Evolutionary conservation across 1,140 invertebrate genomes (phyloP), one percentile per base, ranked within the genome.

Genomic region (Uloborus diversus): DNA sequence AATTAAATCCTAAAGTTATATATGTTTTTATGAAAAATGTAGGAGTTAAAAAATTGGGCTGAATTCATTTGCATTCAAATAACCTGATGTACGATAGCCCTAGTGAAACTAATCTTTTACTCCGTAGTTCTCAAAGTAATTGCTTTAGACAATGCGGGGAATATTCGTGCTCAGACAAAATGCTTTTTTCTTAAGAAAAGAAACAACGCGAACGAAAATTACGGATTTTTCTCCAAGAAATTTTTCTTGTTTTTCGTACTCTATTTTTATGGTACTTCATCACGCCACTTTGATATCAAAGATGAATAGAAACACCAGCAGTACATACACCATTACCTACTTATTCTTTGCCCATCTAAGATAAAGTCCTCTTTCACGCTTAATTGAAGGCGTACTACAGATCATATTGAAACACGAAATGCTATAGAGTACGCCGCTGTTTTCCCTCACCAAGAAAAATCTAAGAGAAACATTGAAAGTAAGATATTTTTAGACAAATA

Each of bases 201-300:
- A 14, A 53, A 53, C 49, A 14, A 53, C 49, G 49, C 49, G 7
- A 53, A 53, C 49, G 17, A 5, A 20, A 20, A n/a, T 53, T 53
- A 53, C 49, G 9, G 13, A 7, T 20, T 53, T 20, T 4, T 9
- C 4, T 53, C 20, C 23, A n/a, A n/a, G n/a, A n/a, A n/a, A n/a
- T n/a, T 53, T 53, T 53, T 53, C 17, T 4, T 17, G 53, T 69
- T 56, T 69, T 69, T 69, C n/a, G 30, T 30, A 25, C 32, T 33
- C 28, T 32, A 35, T 56, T 56, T 69, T 69, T 69, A 69, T 69
- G 66, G 49, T 69, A 56, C 66, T 69, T 69, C 66, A 69, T 33
- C 66, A 69, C 66, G 66, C 66, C 66, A 69, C 51, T 69, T 69
- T 53, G 66, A 56, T 69, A 69, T 69, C 66, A 69, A 17, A 69